Evolutionary conservation across 2,113 vertebrate genomes (phyloP), one percentile per base, ranked within the genome.

Genomic region (Isichthys henryi): DNA sequence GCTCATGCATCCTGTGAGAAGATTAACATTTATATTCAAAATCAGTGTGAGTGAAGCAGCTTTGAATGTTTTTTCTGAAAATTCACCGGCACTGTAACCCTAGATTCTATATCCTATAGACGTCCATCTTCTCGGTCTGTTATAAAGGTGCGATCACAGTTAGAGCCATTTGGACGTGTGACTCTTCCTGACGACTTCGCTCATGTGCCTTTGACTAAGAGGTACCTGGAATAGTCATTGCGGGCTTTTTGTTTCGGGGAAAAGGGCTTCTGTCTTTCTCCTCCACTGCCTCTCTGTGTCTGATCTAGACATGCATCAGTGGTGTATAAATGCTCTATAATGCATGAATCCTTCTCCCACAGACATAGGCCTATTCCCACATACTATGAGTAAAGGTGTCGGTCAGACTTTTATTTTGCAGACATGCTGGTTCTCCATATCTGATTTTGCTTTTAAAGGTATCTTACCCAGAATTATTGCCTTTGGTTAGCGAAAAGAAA

Each of bases 1-100:
- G 91, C 93, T 91, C 93, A 85, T 86, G 35, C 91, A 92, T 91
- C 93, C 92, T 94, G 92, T 93, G 92, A 94, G 92, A 91, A 93
- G 93, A 95, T 95, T 94, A 94, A 91, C 92, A 94, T 95, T 94
- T 94, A 94, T 94, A 94, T 95, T 93, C 94, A 93, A 94, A 92
- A 93, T 93, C 91, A 92, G 92, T 94, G 94, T 93, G 93, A 93
- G 88, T 92, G 92, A 92, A 88, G 88, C 88, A 90, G 91, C 90
- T 90, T 91, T 92, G 89, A 93, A 93, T 94, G 93, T 93, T 93
- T 90, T 91, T 92, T 93, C 93, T 94, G 93, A 94, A 92, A 94
- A 94, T 94, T 95, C 91, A 93, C 92, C 93, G 92, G 91, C 90
- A 27, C 50, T 19, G 17, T 91, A 92, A 94, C 86, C 27, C 31